These are phyloP conservation scores for Uromys caudimaculatus DNA, from an alignment of 2,797 vertebrate genomes.

Conservation along the genomic window DNA sequence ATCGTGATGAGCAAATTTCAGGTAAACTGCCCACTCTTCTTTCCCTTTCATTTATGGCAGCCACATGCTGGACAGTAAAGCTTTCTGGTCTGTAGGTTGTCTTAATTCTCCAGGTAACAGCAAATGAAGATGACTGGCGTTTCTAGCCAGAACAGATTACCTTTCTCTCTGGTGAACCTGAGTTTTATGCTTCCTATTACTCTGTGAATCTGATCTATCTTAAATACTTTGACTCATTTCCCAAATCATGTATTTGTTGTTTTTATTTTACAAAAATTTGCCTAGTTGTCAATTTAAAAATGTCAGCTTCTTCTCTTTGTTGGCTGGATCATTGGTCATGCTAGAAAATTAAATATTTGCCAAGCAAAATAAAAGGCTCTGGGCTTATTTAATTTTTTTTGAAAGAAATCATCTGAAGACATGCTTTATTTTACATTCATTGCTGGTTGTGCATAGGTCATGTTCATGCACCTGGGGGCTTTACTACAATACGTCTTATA, in stretches of 20 bases:
- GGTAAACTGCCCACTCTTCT: conserved; percentile 62
- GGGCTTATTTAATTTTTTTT: conserved; percentile 44
- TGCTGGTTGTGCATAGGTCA: not conserved
- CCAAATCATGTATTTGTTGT: conserved; percentile 40
- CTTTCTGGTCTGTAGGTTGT: conserved; percentile 10
- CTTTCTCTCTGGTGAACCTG: not conserved
- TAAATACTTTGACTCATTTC: not conserved
- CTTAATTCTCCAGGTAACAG: conserved; percentile 23
- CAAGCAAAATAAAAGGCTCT: conserved; percentile 51
- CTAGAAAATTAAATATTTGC: conserved; percentile 46
- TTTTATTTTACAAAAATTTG: conserved; percentile 55
- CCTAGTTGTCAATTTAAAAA: conserved; percentile 13
- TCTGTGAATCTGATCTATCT: not conserved
- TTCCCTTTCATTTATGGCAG: conserved; percentile 38
- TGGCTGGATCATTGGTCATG: conserved; percentile 12
- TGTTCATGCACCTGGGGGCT: not conserved
- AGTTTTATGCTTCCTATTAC: conserved; percentile 27
- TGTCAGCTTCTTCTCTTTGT: not conserved
- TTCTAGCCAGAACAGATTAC: not conserved
- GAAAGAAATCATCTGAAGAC: conserved; percentile 37
- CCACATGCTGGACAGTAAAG: conserved; percentile 22
- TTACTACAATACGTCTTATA: not conserved
- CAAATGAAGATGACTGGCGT: conserved; percentile 40
- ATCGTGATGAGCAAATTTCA: conserved; percentile 44
- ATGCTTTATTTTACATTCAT: not conserved